These are phyloP conservation scores for Venturia canescens DNA, from an alignment of 1,140 invertebrate genomes.

Conservation along the genomic window DNA sequence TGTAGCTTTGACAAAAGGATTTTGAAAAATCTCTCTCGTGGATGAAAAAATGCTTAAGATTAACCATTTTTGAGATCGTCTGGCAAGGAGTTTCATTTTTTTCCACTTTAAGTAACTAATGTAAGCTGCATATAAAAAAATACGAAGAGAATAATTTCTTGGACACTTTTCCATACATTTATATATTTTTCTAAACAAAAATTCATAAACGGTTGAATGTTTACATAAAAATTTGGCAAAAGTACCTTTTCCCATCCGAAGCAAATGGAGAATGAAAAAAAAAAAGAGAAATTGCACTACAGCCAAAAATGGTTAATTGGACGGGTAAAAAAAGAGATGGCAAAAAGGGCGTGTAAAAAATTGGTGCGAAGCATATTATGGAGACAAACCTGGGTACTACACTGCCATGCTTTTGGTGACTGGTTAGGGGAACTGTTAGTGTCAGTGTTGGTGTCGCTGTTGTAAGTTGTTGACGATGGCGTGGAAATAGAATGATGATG, in stretches of 20 bases:
- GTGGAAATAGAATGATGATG: constrained; percentile 47
- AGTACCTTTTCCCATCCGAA: no score
- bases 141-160: no score
- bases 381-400: constrained; percentile 74
- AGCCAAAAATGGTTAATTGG: no score
- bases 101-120: no score
- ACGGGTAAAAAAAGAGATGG: no score
- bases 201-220: no score
- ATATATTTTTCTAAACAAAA: neutral
- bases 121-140: no score
- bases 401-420: constrained; percentile 75
- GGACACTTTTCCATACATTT: neutral
- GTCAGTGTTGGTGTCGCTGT: constrained; percentile 62
- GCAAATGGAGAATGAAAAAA: no score
- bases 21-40: neutral
- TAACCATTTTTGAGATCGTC: neutral
- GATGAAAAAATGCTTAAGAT: neutral
- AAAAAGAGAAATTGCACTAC: no score
- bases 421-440: constrained; percentile 73
- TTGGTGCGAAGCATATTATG: constrained; percentile 62
- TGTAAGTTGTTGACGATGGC: constrained; percentile 56
- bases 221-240: no score
- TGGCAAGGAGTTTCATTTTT: no score
- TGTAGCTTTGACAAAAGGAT: neutral
- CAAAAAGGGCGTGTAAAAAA: no score